phyloP scores from a whole-genome alignment of 2,113 vertebrate species.

The Taxidea taxus region DNA sequence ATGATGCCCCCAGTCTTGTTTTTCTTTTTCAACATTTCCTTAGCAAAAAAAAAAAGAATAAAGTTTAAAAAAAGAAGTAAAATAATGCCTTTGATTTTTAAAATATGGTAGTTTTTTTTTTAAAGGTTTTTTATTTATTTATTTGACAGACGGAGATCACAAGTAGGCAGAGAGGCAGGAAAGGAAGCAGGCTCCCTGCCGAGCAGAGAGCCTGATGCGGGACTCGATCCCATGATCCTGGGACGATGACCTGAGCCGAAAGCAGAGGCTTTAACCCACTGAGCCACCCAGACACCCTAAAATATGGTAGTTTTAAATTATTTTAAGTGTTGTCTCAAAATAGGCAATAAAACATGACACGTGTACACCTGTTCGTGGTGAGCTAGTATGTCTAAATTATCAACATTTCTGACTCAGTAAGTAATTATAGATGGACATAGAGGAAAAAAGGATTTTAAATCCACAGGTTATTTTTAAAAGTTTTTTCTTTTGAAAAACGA shows the following conservation, averaged over 20 bases:
- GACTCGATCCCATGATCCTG: too few relatives aligned
- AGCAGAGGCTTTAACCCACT: too few relatives aligned
- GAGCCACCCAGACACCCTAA: too few relatives aligned
- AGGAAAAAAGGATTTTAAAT: not conserved
- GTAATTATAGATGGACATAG: not conserved
- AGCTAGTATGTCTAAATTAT: not conserved
- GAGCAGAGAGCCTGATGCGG: too few relatives aligned
- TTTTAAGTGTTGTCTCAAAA: constrained; percentile 22
- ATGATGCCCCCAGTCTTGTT: too few relatives aligned
- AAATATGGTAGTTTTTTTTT: not conserved
- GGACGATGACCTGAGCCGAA: too few relatives aligned
- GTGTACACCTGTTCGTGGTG: not conserved
- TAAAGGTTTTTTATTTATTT: too few relatives aligned
- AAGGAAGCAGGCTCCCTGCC: too few relatives aligned
- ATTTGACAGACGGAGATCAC: too few relatives aligned
- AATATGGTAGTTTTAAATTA: not conserved
- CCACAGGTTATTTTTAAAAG: not conserved
- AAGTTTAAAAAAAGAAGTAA: not conserved
- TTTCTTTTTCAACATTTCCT: too few relatives aligned
- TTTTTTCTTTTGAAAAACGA: not conserved
- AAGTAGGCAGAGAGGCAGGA: too few relatives aligned
- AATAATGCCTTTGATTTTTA: not conserved
- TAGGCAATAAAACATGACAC: not conserved
- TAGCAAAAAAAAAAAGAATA: too few relatives aligned
- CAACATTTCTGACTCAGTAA: not conserved